Base-by-base conservation (phyloP, 2,113 vertebrate species). In the Elanus axillaris region DNA sequence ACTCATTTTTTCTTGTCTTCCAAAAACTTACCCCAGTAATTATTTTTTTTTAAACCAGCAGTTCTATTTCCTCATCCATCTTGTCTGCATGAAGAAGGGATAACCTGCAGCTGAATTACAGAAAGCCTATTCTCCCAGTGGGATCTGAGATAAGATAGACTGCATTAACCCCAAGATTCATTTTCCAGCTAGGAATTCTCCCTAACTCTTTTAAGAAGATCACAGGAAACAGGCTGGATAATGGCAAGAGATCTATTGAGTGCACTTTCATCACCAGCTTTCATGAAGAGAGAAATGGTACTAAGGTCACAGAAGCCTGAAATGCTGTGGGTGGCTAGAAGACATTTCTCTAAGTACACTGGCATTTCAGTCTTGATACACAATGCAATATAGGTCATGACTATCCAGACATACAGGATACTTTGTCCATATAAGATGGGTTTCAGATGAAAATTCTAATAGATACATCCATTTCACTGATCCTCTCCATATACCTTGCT, bases 101-200 rank as follows among this genome's bases (percentile, higher is more conserved):
- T 95, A 97, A 95, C 96, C 88, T 94, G 78, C 90, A 93, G 80
- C 81, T 91, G 94, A 97, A 96, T 96, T 96, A 97, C 91, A 95
- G 97, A 97, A 98, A 98, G 90, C 83, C 82, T 95, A 97, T 97
- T 97, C 96, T 94, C 96, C 95, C 92, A 93, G 71, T 93, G 94
- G 97, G 96, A 97, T 96, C 90, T 75, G 75, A 97, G 96, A 96
- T 96, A 97, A 97, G 96, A 96, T 95, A 96, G 94, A 97, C 94
- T 97, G 91, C 97, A 97, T 97, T 97, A 97, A 97, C 96, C 94
- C 94, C 83, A 97, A 97, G 96, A 97, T 97, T 98, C 96, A 97
- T 98, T 98, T 97, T 93, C 88, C 95, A 97, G 96, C 56, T 91
- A 97, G 90, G 88, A 97, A 97, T 96, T 97, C 86, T 95, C 77